These are phyloP conservation scores for Diachasma alloeum DNA, from an alignment of 1,140 invertebrate species.

Conservation along the genomic window DNA sequence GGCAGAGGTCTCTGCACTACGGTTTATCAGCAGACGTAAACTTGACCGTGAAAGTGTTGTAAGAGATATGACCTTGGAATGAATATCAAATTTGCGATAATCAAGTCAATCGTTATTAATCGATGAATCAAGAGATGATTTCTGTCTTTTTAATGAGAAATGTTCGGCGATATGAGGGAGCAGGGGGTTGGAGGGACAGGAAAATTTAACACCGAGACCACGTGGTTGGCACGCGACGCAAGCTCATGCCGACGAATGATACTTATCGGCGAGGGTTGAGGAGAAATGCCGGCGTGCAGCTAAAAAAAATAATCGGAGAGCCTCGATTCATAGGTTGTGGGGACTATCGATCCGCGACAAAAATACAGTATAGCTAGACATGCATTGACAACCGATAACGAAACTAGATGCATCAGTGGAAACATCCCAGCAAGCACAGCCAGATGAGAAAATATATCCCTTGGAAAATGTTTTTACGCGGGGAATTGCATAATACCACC, in stretches of 20 bases:
- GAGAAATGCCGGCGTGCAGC: too few species aligned
- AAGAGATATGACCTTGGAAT: background rate
- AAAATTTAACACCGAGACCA: background rate
- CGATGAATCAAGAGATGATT: background rate
- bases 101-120: background rate
- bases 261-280: too few species aligned
- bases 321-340: too few species aligned
- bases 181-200: background rate
- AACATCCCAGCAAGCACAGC: background rate
- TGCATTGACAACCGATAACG: too few species aligned
- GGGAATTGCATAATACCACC: slow-evolving; percentile 31
- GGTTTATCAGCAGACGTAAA: background rate
- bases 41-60: background rate
- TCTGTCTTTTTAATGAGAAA: background rate
- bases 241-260: background rate
- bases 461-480: slow-evolving; percentile 12
- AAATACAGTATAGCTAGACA: too few species aligned
- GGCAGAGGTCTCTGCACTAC: slow-evolving; percentile 21
- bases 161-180: too few species aligned
- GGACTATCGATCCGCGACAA: too few species aligned
- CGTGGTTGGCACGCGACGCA: background rate
- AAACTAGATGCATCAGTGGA: background rate
- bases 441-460: background rate
- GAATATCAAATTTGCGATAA: too few species aligned
- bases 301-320: too few species aligned